phyloP scores from a whole-genome alignment of 2,888 invertebrate species.

The Metacarcinus magister region DNA sequence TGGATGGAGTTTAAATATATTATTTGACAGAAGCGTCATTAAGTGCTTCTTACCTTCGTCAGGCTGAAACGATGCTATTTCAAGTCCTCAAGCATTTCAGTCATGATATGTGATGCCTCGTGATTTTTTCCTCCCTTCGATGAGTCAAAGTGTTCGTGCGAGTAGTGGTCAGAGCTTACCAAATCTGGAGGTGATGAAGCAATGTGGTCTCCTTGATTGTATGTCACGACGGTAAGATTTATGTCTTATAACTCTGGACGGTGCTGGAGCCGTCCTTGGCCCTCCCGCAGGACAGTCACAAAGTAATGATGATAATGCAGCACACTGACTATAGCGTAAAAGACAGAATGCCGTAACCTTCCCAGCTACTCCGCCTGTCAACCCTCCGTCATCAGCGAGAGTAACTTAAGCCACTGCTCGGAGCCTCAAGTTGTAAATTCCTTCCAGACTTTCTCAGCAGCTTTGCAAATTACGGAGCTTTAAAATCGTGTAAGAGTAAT shows the following conservation, averaged over 20 bases:
- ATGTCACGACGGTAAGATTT: background rate
- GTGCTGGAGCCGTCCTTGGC: background rate
- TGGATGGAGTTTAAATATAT: conserved; percentile 8
- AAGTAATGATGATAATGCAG: background rate
- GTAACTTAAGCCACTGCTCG: background rate
- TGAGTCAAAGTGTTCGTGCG: background rate
- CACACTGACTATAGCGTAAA: background rate
- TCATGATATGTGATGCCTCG: background rate
- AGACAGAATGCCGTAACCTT: conserved; percentile 7
- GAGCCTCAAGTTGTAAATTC: conserved; percentile 19
- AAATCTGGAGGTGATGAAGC: background rate
- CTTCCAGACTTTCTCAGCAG: background rate
- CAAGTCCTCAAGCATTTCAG: background rate
- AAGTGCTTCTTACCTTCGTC: background rate
- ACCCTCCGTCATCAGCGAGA: background rate
- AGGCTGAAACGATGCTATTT: background rate
- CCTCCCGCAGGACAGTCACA: background rate
- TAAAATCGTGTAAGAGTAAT: background rate
- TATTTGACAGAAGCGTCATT: conserved; percentile 31
- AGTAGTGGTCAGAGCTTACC: background rate
- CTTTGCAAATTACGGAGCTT: conserved; percentile 31
- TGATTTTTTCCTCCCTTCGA: background rate
- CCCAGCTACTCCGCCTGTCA: background rate
- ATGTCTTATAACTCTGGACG: background rate
- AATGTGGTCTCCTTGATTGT: background rate